Evolutionary conservation across 2,888 invertebrate genomes (phyloP).

Genomic region (Entomobrya multifasciata): DNA sequence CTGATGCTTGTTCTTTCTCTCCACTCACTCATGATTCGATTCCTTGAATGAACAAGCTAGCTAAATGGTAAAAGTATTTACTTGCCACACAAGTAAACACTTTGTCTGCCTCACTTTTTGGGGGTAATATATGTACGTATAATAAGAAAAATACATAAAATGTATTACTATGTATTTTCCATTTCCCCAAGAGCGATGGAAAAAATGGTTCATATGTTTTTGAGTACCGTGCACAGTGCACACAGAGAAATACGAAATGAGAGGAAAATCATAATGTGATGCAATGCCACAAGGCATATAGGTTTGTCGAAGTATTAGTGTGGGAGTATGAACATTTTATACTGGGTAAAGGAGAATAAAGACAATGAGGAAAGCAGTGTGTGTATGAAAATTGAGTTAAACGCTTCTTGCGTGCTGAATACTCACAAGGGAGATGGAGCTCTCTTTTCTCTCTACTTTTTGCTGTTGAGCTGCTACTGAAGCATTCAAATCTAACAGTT

Average conservation of each 20-base stretch:
- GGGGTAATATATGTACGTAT: no score
- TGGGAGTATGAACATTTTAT: not conserved
- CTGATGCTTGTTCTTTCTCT: conserved; percentile 18
- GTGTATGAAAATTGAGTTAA: conserved; percentile 79
- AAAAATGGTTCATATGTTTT: conserved; percentile 46
- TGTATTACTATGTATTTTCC: not conserved
- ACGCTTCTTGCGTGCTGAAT: conserved; percentile 76
- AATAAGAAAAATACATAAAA: conserved; percentile 32
- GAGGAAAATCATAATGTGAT: conserved; percentile 17
- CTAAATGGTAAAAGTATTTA: conserved; percentile 26
- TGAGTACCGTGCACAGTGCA: conserved; percentile 9
- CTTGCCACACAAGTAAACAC: not conserved
- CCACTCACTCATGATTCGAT: conserved; percentile 25
- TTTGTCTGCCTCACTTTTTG: no score
- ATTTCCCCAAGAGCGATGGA: conserved; percentile 51
- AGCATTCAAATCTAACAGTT: conserved; percentile 53
- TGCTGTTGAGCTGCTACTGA: conserved; percentile 14
- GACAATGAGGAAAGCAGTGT: conserved; percentile 58
- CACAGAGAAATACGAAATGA: not conserved
- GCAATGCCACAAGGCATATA: conserved; percentile 35
- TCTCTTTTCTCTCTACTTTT: conserved; percentile 23
- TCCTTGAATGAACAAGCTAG: not conserved
- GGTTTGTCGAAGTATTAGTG: not conserved
- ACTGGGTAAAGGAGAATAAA: conserved; percentile 49
- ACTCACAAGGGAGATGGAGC: conserved; percentile 75